Base-by-base conservation (phyloP, 2,888 invertebrate species). In the Nemotelus pantherinus region DNA sequence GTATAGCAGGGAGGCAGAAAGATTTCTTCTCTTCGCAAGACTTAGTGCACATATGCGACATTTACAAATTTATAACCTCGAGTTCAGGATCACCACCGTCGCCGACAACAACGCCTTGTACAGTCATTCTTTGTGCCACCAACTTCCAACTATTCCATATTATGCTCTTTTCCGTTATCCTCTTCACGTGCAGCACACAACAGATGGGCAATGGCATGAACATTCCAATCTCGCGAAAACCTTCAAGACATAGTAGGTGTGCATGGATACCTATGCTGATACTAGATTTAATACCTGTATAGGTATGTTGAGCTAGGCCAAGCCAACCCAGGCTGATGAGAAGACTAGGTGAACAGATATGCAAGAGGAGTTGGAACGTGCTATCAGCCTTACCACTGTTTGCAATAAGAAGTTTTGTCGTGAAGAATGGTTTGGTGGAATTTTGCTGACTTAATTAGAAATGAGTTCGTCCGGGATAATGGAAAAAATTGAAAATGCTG, bases 21-120 rank as follows among this genome's bases (percentile, higher is more conserved):
- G 58, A 55, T 48, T 4, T 25, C 41, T 4, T 53, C 39, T 10
- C 44, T 39, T 5, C n/a, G 50, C 6, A n/a, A 63, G 39, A 60
- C 63, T 60, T 63, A 48, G 41, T 74, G 64, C 79, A 79, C 79
- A 79, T 79, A 79, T 79, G 79, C 79, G 79, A 79, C 79, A 79
- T 79, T 79, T 79, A 76, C 77, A 79, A 79, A 79, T 77, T 79
- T 79, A 77, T 79, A 79, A 79, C 79, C 68, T 75, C 58, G n/a
- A 72, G 71, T 58, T 58, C 58, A 6, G 71, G 45, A 72, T 57
- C 58, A 44, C 58, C 25, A 57, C 57, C 71, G 58, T 57, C 58
- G 43, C 41, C 68, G 7, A 55, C 70, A 48, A n/a, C 47, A 2
- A 47, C 47, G 47, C 47, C 48, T 39, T 67, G 67, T 67, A 63